Evolutionary conservation across 2,113 vertebrate genomes (phyloP), one percentile per base, ranked within the genome.

Genomic region (Platycercus adscitus): DNA sequence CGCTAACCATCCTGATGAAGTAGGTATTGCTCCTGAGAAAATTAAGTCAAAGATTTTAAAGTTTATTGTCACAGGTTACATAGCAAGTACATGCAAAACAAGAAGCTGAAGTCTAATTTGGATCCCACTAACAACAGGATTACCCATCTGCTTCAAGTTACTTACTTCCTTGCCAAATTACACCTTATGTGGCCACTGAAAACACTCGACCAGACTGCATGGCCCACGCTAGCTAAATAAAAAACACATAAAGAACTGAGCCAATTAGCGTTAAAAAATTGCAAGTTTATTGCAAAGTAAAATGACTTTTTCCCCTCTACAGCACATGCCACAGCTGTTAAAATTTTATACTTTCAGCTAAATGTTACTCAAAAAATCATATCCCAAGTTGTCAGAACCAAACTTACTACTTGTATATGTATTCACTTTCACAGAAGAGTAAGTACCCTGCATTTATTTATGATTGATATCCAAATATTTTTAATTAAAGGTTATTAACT

Each of bases 251-350:
- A 89, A 70, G n/a, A 89, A 89, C 31, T 4, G 56, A 91, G 43
- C 44, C 86, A 86, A 89, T 70, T n/a, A 93, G 44, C 82, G 53
- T 77, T 85, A 92, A 61, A 76, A 95, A 97, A 96, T 92, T 39
- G 69, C 17, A 81, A 76, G 37, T 95, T 95, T 95, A 96, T 93
- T 97, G 78, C 65, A 84, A 60, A 70, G 56, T 53, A 56, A 81
- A 53, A 60, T 20, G 12, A 86, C 16, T 20, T 85, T 50, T 53
- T 28, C 29, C 44, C 12, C 43, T 81, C 61, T 93, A 64, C 55
- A 76, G 86, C 80, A 94, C 66, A 79, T 87, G 73, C 77, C 82
- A 82, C 50, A 80, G 55, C 49, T 61, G 35, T 39, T 56, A 82
- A 70, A 73, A 61, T 64, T 68, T 82, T 88, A 72, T 47, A 64